A percentile compares a stretch with the other conserved stretches of the same genome.
Evolutionary conservation across 2,113 vertebrate species (phyloP).

Genomic region (Phaetusa simplex): DNA sequence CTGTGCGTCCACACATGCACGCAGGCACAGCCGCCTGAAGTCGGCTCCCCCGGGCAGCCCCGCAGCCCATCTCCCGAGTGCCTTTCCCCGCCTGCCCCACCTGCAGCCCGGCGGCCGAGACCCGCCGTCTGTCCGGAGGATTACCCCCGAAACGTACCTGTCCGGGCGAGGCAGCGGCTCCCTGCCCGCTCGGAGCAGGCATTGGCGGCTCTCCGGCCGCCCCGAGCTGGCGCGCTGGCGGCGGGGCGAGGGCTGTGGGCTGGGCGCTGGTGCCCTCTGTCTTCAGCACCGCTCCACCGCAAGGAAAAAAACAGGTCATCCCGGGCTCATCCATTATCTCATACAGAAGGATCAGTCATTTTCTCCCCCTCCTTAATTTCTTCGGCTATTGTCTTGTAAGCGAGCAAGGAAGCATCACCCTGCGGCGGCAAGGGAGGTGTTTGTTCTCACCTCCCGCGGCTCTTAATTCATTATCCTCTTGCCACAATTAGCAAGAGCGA

Average conservation of each 20-base stretch:
- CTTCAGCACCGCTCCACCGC: slow-evolving; percentile 84
- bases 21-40: neutral
- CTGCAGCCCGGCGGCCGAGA: neutral
- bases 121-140: neutral
- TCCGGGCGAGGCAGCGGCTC: slow-evolving; percentile 69
- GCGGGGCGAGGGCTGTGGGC: slow-evolving; percentile 68
- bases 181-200: slow-evolving; percentile 74
- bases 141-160: slow-evolving; percentile 74
- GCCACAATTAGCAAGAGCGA: neutral
- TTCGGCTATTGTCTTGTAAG: slow-evolving; percentile 6
- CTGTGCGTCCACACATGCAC: neutral
- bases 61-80: neutral
- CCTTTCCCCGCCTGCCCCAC: neutral
- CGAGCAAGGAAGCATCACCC: neutral
- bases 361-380: slow-evolving; percentile 24
- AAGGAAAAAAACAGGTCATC: slow-evolving; percentile 88
- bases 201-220: slow-evolving; percentile 61
- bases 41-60: neutral
- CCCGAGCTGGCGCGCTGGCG: slow-evolving; percentile 70
- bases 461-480: neutral
- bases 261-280: slow-evolving; percentile 89
- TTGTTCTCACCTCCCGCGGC: neutral
- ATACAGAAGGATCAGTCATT: slow-evolving; percentile 59
- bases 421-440: neutral
- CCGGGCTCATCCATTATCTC: slow-evolving; percentile 78